These are phyloP conservation scores for Apotomis turbidana DNA, from an alignment of 2,888 invertebrate genomes.

Conservation along the genomic window DNA sequence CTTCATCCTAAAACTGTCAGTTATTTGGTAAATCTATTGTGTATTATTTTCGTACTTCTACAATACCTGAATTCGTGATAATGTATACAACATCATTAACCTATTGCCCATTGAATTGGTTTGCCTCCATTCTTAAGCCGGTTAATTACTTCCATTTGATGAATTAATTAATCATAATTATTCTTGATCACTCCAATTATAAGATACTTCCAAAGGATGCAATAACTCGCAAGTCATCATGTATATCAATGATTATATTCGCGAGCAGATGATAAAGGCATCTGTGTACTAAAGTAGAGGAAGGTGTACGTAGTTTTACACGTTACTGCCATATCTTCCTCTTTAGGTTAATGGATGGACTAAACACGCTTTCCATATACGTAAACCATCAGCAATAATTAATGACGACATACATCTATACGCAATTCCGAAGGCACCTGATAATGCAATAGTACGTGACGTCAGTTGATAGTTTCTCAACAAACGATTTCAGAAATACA, in stretches of 20 bases:
- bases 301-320: neutral
- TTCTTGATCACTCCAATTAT: neutral
- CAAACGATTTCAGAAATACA: constrained; percentile 1
- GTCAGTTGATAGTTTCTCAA: constrained; percentile 28
- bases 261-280: no score
- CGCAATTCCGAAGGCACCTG: constrained; percentile 14
- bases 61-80: no score
- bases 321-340: neutral
- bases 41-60: no score
- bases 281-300: no score
- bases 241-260: no score
- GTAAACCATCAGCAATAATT: neutral
- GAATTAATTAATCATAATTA: neutral
- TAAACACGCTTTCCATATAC: neutral
- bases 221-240: neutral
- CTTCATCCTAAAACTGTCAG: no score
- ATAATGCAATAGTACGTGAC: constrained; percentile 31
- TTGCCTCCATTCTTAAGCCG: neutral
- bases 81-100: neutral
- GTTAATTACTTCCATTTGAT: neutral
- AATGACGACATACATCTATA: constrained; percentile 20
- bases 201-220: neutral
- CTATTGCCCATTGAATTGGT: neutral
- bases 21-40: no score
- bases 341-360: neutral